Evolutionary conservation across 2,888 invertebrate species (phyloP).

Genomic region (Protophormia terraenovae): DNA sequence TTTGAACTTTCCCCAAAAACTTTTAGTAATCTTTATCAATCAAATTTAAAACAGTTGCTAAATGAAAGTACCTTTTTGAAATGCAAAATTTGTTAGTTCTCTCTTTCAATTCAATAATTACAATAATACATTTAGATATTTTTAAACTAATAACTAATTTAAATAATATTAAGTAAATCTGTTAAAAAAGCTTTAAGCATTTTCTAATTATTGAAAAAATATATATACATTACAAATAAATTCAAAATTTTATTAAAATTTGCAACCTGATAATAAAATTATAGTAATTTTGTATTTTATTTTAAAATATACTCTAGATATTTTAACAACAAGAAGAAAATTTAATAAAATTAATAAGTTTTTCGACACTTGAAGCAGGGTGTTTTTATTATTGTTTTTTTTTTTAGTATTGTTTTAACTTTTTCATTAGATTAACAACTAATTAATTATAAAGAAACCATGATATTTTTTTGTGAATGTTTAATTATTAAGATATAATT

Average conservation of each 20-base stretch:
- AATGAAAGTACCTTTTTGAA: neutral
- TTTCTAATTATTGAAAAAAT: slow-evolving; percentile 6
- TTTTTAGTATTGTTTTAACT: slow-evolving; percentile 15
- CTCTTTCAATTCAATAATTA: neutral
- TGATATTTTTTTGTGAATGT: slow-evolving; percentile 52
- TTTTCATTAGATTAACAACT: neutral
- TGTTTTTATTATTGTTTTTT: slow-evolving; percentile 18
- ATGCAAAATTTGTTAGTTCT: neutral
- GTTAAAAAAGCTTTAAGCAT: slow-evolving; percentile 54
- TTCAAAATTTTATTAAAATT: slow-evolving; percentile 32
- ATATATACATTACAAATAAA: slow-evolving; percentile 28
- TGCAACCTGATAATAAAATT: slow-evolving; percentile 15
- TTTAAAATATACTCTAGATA: neutral
- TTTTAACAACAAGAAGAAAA: slow-evolving; percentile 3
- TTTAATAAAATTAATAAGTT: neutral
- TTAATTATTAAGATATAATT: slow-evolving; percentile 39
- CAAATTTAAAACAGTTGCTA: neutral
- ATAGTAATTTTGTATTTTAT: slow-evolving; percentile 48
- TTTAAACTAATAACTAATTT: neutral
- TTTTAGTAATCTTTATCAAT: neutral
- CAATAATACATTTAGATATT: neutral
- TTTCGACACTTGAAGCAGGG: neutral
- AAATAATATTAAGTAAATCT: slow-evolving; percentile 30
- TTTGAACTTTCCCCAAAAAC: neutral
- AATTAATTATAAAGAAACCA: slow-evolving; percentile 8